Evolutionary conservation across 1,140 invertebrate species (phyloP).

Genomic region (Drosophila miranda): DNA sequence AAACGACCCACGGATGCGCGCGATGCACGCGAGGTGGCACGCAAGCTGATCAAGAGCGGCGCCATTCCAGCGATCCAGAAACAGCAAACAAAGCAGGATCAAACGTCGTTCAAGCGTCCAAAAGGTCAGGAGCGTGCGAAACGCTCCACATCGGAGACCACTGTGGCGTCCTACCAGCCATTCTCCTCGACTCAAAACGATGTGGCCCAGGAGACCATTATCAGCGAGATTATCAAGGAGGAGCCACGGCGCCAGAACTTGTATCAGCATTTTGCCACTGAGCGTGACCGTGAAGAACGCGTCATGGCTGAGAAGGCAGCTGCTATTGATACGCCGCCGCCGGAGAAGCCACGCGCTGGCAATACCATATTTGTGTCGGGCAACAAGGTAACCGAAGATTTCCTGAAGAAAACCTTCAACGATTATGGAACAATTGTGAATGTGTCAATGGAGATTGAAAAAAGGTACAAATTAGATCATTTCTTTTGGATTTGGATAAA

Average conservation of each 20-base stretch:
- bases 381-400: conserved; percentile 91
- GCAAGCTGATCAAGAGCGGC: conserved; percentile 96
- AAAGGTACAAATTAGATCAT: conserved; percentile 85
- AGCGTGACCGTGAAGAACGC: conserved; percentile 84
- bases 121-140: conserved; percentile 89
- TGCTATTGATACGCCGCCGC: conserved; percentile 50
- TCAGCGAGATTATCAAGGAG: conserved; percentile 78
- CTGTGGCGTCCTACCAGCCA: conserved; percentile 93
- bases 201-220: conserved; percentile 81
- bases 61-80: conserved; percentile 93
- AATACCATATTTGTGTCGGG: conserved; percentile 94
- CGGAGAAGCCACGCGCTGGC: conserved; percentile 88
- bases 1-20: conserved; percentile 93
- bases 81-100: conserved; percentile 91
- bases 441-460: conserved; percentile 94
- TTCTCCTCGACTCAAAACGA: conserved; percentile 90
- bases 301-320: conserved; percentile 83
- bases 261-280: conserved; percentile 94
- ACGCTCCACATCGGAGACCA: conserved; percentile 87
- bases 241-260: conserved; percentile 86
- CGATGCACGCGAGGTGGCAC: conserved; percentile 96
- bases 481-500: conserved; percentile 8
- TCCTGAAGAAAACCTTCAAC: conserved; percentile 90
- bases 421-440: conserved; percentile 92
- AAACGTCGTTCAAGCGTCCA: conserved; percentile 90